Conservation (phyloP, 1,140 invertebrate species). For the Maconellicoccus hirsutus region DNA sequence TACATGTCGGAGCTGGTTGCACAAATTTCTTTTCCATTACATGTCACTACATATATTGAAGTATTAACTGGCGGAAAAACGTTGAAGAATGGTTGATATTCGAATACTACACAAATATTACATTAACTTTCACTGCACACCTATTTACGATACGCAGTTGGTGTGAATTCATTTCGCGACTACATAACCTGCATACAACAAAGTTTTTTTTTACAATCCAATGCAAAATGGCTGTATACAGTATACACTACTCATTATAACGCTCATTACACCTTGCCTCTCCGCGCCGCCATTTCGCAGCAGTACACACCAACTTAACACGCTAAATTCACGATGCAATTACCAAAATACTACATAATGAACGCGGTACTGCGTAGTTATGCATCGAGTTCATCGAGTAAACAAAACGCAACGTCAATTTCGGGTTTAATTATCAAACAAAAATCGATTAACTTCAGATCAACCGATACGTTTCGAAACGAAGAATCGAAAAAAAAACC, state of each 20-base stretch:
- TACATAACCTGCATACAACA: neutral
- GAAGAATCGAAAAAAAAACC: too few species aligned
- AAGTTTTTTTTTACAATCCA: neutral
- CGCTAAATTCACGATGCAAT: neutral
- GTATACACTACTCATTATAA: neutral
- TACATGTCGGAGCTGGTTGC: too few species aligned
- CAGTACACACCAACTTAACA: neutral
- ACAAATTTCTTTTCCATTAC: too few species aligned
- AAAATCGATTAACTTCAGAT: too few species aligned
- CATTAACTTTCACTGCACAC: neutral
- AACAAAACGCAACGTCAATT: neutral
- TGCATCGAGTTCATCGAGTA: neutral
- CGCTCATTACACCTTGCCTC: neutral
- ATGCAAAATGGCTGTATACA: neutral
- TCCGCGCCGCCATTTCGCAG: neutral
- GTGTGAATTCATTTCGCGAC: neutral
- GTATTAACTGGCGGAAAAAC: too few species aligned
- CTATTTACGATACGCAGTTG: neutral
- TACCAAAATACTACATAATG: constrained; percentile 6
- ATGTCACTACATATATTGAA: too few species aligned
- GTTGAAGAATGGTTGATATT: too few species aligned
- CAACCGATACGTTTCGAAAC: too few species aligned
- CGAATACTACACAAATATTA: neutral
- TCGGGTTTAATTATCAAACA: too few species aligned
- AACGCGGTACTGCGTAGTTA: neutral